Base-by-base conservation (phyloP, 1,140 invertebrate genomes). In the Gryllus bimaculatus region DNA sequence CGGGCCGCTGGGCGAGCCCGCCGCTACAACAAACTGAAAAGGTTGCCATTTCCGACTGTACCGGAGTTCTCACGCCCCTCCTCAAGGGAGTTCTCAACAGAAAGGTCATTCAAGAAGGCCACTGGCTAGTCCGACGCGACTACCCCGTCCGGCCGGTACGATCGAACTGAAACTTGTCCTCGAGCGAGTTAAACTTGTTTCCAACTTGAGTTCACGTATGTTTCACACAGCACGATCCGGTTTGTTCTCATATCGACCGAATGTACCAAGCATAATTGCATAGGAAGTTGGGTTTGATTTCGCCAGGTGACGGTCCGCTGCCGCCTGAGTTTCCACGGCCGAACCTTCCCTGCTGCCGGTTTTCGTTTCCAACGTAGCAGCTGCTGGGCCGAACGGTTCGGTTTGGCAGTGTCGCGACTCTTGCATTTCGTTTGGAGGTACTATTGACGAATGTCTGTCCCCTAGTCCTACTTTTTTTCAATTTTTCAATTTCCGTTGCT, bases 91-190 rank as follows among this genome's bases (percentile, higher is more conserved):
- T 13, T 10, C 18, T 66, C 54, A 13, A 18, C 18, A 13, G 54
- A 66, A 66, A 66, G 54, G 54, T 66, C 54, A 66, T 66, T 66
- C 54, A 66, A 66, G 54, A 66, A 66, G 54, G 54, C 54, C 54
- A 66, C 54, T 66, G 54, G 54, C 54, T 66, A 66, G 54, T 66
- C 18, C 10, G 54, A 66, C 54, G 54, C 18, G 54, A 18, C 18
- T 10, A 66, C 26, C 26, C 26, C 26, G 54, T 66, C 54, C 54
- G 10, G 10, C 54, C 54, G 54, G 54, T 13, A 66, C 54, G 54
- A 66, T 66, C 54, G 54, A 66, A 66, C 54, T 18, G 18, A 66
- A 66, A 66, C 54, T 66, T 66, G 54, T 66, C 54, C 54, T 66
- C 18, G 18, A 66, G 54, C 54, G 18, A 66, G 54, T 66, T 66